Conservation (phyloP, 2,113 vertebrate genomes). For the Astur gentilis region DNA sequence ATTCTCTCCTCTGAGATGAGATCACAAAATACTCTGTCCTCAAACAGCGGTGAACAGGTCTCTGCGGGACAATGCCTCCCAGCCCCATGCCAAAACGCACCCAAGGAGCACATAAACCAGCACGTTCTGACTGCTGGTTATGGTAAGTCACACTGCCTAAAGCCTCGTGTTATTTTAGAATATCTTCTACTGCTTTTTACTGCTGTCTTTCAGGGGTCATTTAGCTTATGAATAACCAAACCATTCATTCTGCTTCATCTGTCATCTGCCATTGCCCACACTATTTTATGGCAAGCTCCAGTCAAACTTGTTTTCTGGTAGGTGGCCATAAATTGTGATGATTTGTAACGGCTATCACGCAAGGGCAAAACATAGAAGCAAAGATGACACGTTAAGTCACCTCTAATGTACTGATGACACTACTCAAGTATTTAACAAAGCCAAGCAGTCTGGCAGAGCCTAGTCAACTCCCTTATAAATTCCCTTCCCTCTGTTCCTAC, state of each 20-base stretch:
- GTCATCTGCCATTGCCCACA: background rate
- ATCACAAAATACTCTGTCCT: background rate
- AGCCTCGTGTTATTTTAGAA: background rate
- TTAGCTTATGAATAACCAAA: background rate
- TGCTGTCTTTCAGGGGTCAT: background rate
- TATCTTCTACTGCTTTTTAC: background rate
- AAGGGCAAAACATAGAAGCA: background rate
- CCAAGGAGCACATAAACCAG: background rate
- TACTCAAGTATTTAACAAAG: background rate
- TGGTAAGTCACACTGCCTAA: background rate
- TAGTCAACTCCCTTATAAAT: background rate
- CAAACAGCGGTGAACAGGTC: background rate
- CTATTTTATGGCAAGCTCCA: background rate
- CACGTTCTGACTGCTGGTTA: background rate
- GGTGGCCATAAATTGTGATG: background rate
- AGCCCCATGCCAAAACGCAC: background rate
- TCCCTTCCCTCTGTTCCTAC: background rate
- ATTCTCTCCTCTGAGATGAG: background rate
- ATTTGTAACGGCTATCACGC: background rate
- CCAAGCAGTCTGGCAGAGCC: background rate
- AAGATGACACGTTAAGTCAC: background rate
- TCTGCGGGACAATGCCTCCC: background rate
- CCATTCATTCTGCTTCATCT: background rate
- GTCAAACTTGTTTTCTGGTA: background rate
- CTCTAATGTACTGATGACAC: background rate